These are phyloP conservation scores for Acanthisitta chloris DNA, from an alignment of 2,113 vertebrate genomes.

Conservation along the genomic window DNA sequence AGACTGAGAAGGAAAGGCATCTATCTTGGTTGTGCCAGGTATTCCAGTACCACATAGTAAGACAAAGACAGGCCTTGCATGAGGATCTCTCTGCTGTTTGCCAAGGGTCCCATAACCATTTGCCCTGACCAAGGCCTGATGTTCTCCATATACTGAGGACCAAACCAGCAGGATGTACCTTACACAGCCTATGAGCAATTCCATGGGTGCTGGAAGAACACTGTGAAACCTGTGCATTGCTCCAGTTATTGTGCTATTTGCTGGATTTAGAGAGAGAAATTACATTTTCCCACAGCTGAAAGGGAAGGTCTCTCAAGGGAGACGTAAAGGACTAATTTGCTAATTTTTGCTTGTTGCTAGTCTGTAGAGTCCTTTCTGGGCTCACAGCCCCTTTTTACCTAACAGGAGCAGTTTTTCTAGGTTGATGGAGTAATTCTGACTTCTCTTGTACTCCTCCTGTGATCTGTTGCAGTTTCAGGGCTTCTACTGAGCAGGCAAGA, in stretches of 20 bases:
- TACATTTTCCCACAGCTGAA: neutral
- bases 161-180: neutral
- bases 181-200: neutral
- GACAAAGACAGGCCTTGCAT: neutral
- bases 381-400: neutral
- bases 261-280: neutral
- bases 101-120: neutral
- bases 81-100: neutral
- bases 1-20: neutral
- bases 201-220: neutral
- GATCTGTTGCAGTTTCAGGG: rapidly evolving
- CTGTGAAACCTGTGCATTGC: neutral
- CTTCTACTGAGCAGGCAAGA: neutral
- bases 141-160: neutral
- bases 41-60: neutral
- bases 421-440: neutral
- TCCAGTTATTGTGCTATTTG: neutral
- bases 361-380: neutral
- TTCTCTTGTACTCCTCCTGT: neutral
- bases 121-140: neutral
- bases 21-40: neutral
- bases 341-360: neutral
- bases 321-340: neutral
- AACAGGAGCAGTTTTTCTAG: neutral
- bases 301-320: neutral